Evolutionary conservation across 1,140 invertebrate genomes (phyloP), one percentile per base, ranked within the genome.

Genomic region (Caerostris darwini): DNA sequence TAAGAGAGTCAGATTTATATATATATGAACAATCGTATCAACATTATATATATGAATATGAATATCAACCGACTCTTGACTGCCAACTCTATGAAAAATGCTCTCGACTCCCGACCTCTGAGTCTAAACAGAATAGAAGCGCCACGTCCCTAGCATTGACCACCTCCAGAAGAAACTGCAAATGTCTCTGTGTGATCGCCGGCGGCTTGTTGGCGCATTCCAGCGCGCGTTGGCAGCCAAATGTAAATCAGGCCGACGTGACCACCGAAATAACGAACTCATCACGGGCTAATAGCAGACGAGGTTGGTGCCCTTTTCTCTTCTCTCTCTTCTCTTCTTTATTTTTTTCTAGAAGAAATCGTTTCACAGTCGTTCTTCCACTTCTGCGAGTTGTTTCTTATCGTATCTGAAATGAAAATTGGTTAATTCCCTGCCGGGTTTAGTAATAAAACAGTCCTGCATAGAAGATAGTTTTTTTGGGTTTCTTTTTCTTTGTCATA

Each of bases 191-290:
- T 19, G 50, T 34, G 34, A 19, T 5, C 53, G 19, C 17, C 10
- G 10, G 34, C 34, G 34, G 53, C 53, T 77, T 34, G 34, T 7
- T 12, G 7, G 71, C 71, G 71, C 14, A 12, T 10, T 64, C 61
- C 17, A 17, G 61, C 61, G 34, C 53, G 71, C 12, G 34, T 77
- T 34, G 71, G 50, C 53, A 77, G 71, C 19, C 71, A 77, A 77
- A 53, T 77, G 71, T 77, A 77, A 77, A 77, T 77, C 71, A 77
- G 71, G 71, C 34, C 71, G 71, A 77, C 71, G 71, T 53, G 71
- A 77, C 50, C 34, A 77, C 71, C 34, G 71, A 53, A 12, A 50
- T 7, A 34, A 77, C 53, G 71, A 34, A 34, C 34, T 53, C 71
- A 77, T 77, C 71, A 53, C 34, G 71, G 71, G 34, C 34, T 34